Percentiles rank a stretch among this genome's conserved stretches.
Evolutionary conservation across 2,888 invertebrate species (phyloP).

Genomic region (Synergus japonicus): DNA sequence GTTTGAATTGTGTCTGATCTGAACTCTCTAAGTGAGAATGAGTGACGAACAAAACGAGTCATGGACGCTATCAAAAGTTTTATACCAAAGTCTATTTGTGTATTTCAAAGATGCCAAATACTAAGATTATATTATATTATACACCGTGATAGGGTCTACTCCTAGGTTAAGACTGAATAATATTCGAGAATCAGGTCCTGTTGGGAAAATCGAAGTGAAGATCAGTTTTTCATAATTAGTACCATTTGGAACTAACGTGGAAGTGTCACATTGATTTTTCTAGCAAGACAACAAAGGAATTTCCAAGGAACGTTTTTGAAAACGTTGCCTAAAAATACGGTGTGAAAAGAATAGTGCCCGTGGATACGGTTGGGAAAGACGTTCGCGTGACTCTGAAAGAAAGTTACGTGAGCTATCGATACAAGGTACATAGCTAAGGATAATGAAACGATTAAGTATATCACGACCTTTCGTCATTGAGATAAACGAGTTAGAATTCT

Average conservation of each 20-base stretch:
- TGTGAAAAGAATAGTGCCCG: neutral
- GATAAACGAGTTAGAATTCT: constrained; percentile 52
- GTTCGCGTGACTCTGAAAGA: constrained; percentile 36
- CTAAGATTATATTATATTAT: constrained; percentile 72
- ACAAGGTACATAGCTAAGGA: constrained; percentile 43
- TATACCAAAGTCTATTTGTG: constrained; percentile 84
- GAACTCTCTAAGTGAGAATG: constrained; percentile 38
- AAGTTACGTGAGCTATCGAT: constrained; percentile 42
- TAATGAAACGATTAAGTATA: constrained; percentile 26
- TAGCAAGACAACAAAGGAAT: neutral
- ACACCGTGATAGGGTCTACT: constrained; percentile 62
- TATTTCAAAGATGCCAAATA: constrained; percentile 82
- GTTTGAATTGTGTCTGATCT: constrained; percentile 49
- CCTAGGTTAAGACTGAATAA: constrained; percentile 35
- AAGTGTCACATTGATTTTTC: constrained; percentile 14
- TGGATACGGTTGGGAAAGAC: constrained; percentile 5
- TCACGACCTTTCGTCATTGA: constrained; percentile 28
- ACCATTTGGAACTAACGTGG: neutral
- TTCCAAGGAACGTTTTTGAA: neutral
- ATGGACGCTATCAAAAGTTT: constrained; percentile 79
- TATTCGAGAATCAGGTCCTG: constrained; percentile 19
- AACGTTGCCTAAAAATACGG: neutral
- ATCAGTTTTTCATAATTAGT: neutral
- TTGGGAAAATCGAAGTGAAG: neutral
- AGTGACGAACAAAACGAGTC: constrained; percentile 63